Conservation (phyloP, 2,797 vertebrate genomes). For the Holocentrus rufus region DNA sequence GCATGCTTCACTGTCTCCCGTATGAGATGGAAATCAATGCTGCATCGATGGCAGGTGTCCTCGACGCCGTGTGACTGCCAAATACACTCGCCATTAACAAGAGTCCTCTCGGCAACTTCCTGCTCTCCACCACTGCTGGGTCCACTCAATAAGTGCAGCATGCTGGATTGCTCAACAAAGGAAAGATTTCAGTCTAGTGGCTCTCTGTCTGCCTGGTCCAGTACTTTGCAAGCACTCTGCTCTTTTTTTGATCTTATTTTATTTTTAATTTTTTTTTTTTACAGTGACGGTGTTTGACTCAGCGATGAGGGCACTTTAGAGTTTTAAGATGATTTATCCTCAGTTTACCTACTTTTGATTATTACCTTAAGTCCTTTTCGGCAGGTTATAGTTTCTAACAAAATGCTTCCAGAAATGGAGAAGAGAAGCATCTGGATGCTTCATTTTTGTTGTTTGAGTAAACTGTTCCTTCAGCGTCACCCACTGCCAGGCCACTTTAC, state of each 20-base stretch:
- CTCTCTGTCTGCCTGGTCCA: neutral
- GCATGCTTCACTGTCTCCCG: neutral
- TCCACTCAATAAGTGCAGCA: constrained; percentile 1
- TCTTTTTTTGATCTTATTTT: too few relatives aligned
- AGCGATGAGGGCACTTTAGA: neutral
- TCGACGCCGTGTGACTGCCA: neutral
- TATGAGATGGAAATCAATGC: constrained; percentile 30
- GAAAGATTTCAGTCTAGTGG: constrained; percentile 5
- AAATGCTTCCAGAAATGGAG: too few relatives aligned
- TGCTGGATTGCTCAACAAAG: constrained; percentile 1
- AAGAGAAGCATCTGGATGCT: too few relatives aligned
- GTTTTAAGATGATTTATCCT: neutral
- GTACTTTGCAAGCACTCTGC: neutral
- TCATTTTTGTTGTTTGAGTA: too few relatives aligned
- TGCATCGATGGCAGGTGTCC: constrained; percentile 18
- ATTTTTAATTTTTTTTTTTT: too few relatives aligned
- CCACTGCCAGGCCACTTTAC: too few relatives aligned
- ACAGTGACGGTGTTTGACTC: neutral
- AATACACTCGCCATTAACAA: constrained; percentile 17
- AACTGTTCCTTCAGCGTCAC: too few relatives aligned
- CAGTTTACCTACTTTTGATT: neutral
- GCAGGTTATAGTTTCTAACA: too few relatives aligned
- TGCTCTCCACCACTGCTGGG: neutral
- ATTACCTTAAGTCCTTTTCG: too few relatives aligned
- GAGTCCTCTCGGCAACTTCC: constrained; percentile 8